phyloP scores from a whole-genome alignment of 1,140 invertebrate species.

The Bursaphelenchus mucronatus region DNA sequence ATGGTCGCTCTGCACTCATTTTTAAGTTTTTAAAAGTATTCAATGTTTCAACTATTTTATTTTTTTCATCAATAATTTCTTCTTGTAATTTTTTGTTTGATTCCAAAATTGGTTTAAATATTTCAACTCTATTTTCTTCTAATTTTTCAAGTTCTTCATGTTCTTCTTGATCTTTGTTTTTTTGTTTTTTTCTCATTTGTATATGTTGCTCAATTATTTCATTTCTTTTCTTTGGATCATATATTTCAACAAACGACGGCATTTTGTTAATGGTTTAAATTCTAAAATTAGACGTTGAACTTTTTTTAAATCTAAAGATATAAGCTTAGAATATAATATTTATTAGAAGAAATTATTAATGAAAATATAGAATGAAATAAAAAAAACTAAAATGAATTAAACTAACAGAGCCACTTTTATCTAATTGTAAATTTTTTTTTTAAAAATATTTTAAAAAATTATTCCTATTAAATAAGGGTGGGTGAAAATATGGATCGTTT shows the following conservation, averaged over 20 bases:
- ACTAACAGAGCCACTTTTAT: too few species aligned
- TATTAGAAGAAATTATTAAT: too few species aligned
- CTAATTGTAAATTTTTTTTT: too few species aligned
- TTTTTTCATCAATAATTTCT: constrained; percentile 29
- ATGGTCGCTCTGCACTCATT: too few species aligned
- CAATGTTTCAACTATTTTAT: constrained; percentile 36
- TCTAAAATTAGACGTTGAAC: constrained; percentile 20
- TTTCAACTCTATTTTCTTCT: constrained; percentile 36
- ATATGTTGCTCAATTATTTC: constrained; percentile 35
- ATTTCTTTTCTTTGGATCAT: constrained; percentile 32
- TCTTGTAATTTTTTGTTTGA: constrained; percentile 40
- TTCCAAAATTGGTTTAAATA: constrained; percentile 39
- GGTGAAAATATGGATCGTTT: too few species aligned
- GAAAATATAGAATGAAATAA: too few species aligned
- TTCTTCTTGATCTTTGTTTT: constrained; percentile 32
- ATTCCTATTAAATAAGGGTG: constrained; percentile 17
- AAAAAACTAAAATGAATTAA: too few species aligned
- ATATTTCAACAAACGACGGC: constrained; percentile 38
- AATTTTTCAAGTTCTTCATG: constrained; percentile 20
- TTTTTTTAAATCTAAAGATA: too few species aligned
- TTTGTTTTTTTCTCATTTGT: constrained; percentile 33
- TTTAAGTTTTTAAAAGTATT: constrained; percentile 29
- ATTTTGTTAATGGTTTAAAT: constrained; percentile 30
- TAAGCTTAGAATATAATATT: too few species aligned
- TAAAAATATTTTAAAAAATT: constrained; percentile 29